Base-by-base conservation (phyloP, 1,140 invertebrate species). In the Brachionus koreanus region DNA sequence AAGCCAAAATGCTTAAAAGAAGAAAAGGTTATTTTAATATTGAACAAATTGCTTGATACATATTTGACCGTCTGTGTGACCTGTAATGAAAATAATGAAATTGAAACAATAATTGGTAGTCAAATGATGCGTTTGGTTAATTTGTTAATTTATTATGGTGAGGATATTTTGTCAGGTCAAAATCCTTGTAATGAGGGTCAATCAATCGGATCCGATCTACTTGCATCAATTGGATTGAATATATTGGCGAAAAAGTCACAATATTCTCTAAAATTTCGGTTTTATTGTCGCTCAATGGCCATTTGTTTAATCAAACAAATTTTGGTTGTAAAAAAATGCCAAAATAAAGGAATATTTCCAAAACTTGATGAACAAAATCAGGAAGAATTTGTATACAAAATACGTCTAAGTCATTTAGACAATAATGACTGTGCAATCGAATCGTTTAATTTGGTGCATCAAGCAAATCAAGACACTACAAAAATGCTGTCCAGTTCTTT, bases 201-300 rank as follows among this genome's bases (percentile, higher is more conserved):
- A n/a, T 63, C 76, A 12, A 25, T 74, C 9, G 76, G 49, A 19
- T 57, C 61, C 10, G 76, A 79, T 43, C 19, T 79, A 29, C 39
- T 79, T 2, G 76, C 76, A 0, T 79, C 76, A 25, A 79, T 79
- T 25, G 76, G 76, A 9, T 61, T 79, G 7, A 79, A 79, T 16
- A 79, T 79, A 25, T 42, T 79, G 12, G 33, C 76, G 1, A 79
- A 79, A 79, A 79, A 79, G 42, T 79, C 76, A 3, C 76, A 57
- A 16, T 65, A n/a, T 39, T 61, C 49, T 35, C 12, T 79, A 13
- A 79, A 65, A 61, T 79, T 79, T 61, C 33, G 76, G 9, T 79
- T 79, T 79, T 79, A 39, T 79, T 57, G 49, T 33, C 46, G 76
- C 23, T 79, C 49, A 37, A 79, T 79, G 33, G 33, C 76, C 16